Conservation (phyloP, 35 echinoderm and acorn worm genomes). For the Strongylocentrotus purpuratus region DNA sequence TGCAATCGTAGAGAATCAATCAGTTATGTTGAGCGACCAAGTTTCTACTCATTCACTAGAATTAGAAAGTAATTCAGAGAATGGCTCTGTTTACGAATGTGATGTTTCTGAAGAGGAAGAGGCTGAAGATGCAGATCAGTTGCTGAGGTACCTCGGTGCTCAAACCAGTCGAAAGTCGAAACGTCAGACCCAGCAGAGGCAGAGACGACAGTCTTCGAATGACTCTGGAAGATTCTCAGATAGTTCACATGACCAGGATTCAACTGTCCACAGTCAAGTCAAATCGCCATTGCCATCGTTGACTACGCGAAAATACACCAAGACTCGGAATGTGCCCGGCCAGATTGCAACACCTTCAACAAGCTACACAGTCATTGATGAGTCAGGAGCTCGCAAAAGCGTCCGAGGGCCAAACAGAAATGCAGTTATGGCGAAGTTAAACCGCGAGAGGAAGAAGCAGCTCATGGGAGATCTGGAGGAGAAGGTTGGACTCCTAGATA, state of each 20-base stretch:
- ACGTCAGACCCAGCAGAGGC: background rate
- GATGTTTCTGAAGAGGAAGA: background rate
- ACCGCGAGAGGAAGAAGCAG: constrained; percentile 81
- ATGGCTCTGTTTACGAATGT: background rate
- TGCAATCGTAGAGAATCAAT: background rate
- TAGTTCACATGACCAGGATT: background rate
- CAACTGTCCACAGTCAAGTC: background rate
- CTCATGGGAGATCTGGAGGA: constrained; percentile 57
- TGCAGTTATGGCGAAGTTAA: constrained; percentile 78
- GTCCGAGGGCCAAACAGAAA: constrained; percentile 62
- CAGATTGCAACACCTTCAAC: background rate
- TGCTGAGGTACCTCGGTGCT: constrained; percentile 26
- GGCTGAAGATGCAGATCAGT: background rate
- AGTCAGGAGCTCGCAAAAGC: background rate
- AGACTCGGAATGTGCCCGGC: background rate
- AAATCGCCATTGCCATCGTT: background rate
- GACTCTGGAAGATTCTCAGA: background rate
- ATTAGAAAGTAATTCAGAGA: background rate
- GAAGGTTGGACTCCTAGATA: constrained; percentile 47
- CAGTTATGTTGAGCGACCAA: background rate
- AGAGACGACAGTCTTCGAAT: background rate
- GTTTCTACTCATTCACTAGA: background rate
- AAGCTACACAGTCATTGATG: constrained; percentile 4
- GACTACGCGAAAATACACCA: background rate
- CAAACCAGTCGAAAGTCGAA: background rate